Conservation (phyloP, 2,888 invertebrate species). For the Poecilobothrus nobilitatus region DNA sequence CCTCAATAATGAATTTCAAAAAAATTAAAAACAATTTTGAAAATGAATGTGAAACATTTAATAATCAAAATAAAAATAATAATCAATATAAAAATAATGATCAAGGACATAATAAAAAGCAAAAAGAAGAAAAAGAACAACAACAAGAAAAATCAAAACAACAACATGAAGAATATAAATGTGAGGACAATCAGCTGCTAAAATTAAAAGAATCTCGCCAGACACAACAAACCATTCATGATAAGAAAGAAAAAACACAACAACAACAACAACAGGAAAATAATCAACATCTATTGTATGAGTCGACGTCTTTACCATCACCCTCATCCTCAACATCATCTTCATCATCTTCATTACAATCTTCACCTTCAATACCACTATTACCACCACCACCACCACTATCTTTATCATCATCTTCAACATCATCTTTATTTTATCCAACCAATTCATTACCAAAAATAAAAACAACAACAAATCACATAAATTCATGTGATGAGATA, state of each 20-base stretch:
- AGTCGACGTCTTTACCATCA: conserved; percentile 5
- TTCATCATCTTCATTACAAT: neutral
- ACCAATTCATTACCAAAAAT: conserved; percentile 13
- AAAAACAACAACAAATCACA: conserved; percentile 22
- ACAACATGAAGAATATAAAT: neutral
- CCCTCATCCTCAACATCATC: neutral
- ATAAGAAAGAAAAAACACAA: conserved; percentile 17
- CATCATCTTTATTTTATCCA: conserved; percentile 12
- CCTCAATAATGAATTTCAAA: neutral
- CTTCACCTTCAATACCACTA: conserved; percentile 21
- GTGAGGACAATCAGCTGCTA: conserved; percentile 18
- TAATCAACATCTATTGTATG: neutral
- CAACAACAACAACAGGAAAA: conserved; percentile 22
- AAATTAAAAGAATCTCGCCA: conserved; percentile 23
- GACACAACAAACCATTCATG: conserved; percentile 28
- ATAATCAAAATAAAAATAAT: neutral
- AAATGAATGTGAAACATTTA: neutral
- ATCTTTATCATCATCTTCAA: conserved; percentile 21
- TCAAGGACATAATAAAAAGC: neutral
- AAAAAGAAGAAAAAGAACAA: neutral
- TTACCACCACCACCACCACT: conserved; percentile 21
- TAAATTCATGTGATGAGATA: conserved; percentile 4
- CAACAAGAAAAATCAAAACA: neutral
- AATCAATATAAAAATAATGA: neutral
- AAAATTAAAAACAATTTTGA: neutral